These are phyloP conservation scores for Equus przewalskii DNA, from an alignment of 2,113 vertebrate species.

Conservation along the genomic window DNA sequence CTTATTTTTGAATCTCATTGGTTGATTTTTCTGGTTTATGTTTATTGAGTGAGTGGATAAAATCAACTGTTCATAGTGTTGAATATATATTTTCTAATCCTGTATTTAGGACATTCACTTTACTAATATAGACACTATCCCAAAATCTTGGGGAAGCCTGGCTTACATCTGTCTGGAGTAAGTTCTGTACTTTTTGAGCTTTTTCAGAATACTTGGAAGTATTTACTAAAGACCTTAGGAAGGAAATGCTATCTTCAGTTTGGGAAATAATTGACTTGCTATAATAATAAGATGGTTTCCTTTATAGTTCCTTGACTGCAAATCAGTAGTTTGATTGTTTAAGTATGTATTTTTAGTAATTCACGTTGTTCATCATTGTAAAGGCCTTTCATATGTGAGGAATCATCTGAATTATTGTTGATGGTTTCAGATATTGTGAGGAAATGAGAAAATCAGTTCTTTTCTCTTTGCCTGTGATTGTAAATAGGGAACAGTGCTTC, in stretches of 20 bases:
- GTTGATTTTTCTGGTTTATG: slow-evolving; percentile 13
- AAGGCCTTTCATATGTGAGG: not conserved
- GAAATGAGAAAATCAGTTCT: not conserved
- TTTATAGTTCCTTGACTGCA: not conserved
- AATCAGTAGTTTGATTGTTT: not conserved
- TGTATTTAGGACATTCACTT: not conserved
- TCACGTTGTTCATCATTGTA: not conserved
- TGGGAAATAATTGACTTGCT: slow-evolving; percentile 9
- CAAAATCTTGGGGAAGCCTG: not conserved
- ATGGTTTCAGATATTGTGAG: not conserved
- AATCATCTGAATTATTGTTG: not conserved
- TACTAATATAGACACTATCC: not conserved
- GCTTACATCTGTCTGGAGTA: not conserved
- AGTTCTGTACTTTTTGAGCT: not conserved
- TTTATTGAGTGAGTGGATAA: not conserved
- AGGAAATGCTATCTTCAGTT: not conserved
- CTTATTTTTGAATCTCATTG: not conserved
- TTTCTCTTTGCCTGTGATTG: not conserved
- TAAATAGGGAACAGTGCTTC: not conserved
- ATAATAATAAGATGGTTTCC: not conserved
- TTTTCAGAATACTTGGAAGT: slow-evolving; percentile 8
- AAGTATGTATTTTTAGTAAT: not conserved
- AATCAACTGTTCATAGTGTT: not conserved
- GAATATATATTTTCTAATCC: not conserved
- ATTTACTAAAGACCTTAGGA: not conserved